These are phyloP conservation scores for Rhinolophus ferrumequinum DNA, from an alignment of 2,113 vertebrate genomes.

Conservation along the genomic window DNA sequence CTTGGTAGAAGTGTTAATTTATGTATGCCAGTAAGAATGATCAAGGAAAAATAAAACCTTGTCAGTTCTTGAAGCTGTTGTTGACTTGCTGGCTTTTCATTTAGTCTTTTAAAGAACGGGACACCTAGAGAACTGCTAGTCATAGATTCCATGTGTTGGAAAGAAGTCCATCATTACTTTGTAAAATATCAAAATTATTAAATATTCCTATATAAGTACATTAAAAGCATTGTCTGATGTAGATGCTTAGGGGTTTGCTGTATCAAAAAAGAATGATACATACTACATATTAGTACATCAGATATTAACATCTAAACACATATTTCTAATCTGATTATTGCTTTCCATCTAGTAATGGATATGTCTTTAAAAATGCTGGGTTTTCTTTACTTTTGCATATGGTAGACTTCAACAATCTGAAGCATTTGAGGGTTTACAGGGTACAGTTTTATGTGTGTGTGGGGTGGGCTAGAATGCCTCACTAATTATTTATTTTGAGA, in stretches of 20 bases:
- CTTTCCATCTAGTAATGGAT: not conserved
- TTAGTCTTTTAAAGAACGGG: not conserved
- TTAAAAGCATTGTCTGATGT: not conserved
- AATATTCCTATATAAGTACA: not conserved
- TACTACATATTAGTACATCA: not conserved
- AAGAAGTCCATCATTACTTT: not conserved
- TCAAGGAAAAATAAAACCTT: not conserved
- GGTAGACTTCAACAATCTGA: not conserved
- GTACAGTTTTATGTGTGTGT: not conserved
- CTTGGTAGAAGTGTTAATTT: not conserved
- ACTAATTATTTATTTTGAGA: not conserved
- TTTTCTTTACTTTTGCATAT: not conserved
- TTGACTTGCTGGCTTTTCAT: not conserved
- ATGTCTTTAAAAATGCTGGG: not conserved
- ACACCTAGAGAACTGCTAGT: not conserved
- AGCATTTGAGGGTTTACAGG: not conserved
- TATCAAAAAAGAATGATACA: not conserved
- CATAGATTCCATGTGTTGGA: not conserved
- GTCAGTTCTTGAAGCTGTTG: not conserved
- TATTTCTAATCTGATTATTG: not conserved
- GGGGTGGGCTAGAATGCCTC: not conserved
- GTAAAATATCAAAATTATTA: not conserved
- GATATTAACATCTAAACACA: not conserved
- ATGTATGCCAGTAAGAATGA: not conserved
- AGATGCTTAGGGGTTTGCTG: not conserved